phyloP scores from a whole-genome alignment of 2,888 invertebrate species.

The Cerceris ruficornis region DNA sequence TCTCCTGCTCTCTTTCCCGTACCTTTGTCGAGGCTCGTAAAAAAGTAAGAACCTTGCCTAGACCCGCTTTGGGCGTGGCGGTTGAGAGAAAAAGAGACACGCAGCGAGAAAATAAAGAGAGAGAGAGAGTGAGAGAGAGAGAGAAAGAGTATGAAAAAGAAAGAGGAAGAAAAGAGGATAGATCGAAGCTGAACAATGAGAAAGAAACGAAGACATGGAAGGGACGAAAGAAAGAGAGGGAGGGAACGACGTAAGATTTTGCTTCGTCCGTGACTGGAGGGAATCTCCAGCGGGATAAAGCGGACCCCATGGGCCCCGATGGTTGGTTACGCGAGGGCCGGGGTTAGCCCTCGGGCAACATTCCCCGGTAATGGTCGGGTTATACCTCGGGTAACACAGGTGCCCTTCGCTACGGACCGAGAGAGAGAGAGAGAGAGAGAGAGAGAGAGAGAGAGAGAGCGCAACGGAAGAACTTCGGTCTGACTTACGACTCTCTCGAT shows the following conservation, averaged over 20 bases:
- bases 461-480: constrained; percentile 52
- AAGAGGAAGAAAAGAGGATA: constrained; percentile 4
- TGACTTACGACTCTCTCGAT: constrained; percentile 55
- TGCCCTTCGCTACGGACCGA: constrained; percentile 68
- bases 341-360: constrained; percentile 79
- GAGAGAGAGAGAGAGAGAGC: constrained; percentile 50
- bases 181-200: constrained; percentile 32
- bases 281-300: constrained; percentile 63
- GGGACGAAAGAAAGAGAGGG: constrained; percentile 28
- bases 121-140: constrained; percentile 8
- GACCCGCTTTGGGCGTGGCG: constrained; percentile 48
- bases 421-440: constrained; percentile 28
- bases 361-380: constrained; percentile 80
- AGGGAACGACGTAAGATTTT: constrained; percentile 50
- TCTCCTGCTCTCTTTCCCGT: constrained; percentile 6
- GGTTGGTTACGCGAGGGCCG: constrained; percentile 68
- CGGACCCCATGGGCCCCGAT: constrained; percentile 67
- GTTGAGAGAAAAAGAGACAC: constrained; percentile 12
- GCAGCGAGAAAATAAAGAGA: not conserved
- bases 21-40: constrained; percentile 19
- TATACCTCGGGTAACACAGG: constrained; percentile 81
- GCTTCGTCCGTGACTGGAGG: constrained; percentile 63
- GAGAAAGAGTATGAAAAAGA: not conserved
- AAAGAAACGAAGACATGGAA: constrained; percentile 12
- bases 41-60: constrained; percentile 38